phyloP scores from a whole-genome alignment of 2,797 vertebrate species.

The Aldrovandia affinis region DNA sequence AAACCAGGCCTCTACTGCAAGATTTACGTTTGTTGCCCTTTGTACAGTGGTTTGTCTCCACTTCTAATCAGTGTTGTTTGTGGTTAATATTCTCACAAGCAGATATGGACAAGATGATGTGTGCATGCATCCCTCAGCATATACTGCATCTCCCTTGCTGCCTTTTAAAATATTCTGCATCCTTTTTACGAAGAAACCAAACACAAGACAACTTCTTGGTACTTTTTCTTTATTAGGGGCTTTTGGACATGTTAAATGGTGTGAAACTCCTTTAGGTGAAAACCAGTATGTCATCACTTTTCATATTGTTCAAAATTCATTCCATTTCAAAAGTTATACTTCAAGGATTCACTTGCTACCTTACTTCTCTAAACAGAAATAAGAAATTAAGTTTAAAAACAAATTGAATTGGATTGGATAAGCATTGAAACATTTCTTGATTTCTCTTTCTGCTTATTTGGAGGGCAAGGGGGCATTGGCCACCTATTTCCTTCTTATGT shows the following conservation, averaged over 20 bases:
- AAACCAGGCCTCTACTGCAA: not conserved
- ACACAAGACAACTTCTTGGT: not conserved
- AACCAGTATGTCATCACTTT: not conserved
- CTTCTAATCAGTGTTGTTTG: not conserved
- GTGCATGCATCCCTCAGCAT: not conserved
- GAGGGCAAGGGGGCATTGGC: too few species aligned
- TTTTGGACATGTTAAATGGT: slow-evolving; percentile 1
- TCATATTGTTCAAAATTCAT: not conserved
- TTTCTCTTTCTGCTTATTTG: too few species aligned
- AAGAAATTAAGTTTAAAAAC: too few species aligned
- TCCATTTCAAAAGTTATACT: not conserved
- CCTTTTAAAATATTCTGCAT: not conserved
- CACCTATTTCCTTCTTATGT: too few species aligned
- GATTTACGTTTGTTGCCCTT: not conserved
- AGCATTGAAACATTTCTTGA: too few species aligned
- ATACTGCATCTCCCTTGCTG: not conserved
- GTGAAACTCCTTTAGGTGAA: not conserved
- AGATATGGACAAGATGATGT: not conserved
- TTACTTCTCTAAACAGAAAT: not conserved
- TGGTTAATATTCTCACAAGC: not conserved
- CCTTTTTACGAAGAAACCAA: slow-evolving; percentile 1
- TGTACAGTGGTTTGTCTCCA: not conserved
- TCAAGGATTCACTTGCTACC: not conserved
- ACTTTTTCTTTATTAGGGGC: not conserved
- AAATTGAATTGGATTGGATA: too few species aligned